Percentiles rank a stretch among this genome's conserved stretches.
phyloP scores from a whole-genome alignment of 2,888 invertebrate species.

The Chrysotoxum bicinctum region DNA sequence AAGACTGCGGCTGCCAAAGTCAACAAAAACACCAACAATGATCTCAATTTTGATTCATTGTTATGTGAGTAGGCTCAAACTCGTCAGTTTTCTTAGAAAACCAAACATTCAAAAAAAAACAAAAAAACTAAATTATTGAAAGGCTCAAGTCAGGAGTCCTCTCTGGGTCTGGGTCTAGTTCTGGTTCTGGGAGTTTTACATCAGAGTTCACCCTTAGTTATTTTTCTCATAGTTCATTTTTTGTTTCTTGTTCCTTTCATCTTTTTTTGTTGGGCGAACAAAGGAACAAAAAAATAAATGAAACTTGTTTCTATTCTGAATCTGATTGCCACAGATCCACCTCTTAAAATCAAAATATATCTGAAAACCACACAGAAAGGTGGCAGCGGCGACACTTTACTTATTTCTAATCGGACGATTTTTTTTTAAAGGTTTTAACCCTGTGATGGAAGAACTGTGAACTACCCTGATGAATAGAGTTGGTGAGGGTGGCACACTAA shows the following conservation, averaged over 20 bases:
- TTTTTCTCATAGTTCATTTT: slow-evolving; percentile 13
- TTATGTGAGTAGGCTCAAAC: slow-evolving; percentile 65
- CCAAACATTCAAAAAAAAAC: slow-evolving; percentile 11
- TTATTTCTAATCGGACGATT: not conserved
- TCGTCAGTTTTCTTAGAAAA: slow-evolving; percentile 60
- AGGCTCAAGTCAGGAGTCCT: not conserved
- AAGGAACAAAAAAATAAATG: slow-evolving; percentile 30
- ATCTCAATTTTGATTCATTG: slow-evolving; percentile 70
- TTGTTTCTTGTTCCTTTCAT: slow-evolving; percentile 28
- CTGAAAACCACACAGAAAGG: slow-evolving; percentile 41
- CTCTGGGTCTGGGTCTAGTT: no score
- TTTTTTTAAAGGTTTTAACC: slow-evolving; percentile 9
- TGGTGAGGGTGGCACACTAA: slow-evolving; percentile 27
- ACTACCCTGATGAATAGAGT: not conserved
- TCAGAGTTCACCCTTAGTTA: slow-evolving; percentile 22
- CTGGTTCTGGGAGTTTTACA: slow-evolving; percentile 62
- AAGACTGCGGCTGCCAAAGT: slow-evolving; percentile 67
- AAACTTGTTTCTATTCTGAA: slow-evolving; percentile 62
- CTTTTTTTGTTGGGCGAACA: slow-evolving; percentile 32
- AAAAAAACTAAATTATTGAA: slow-evolving; percentile 49
- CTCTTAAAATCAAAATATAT: slow-evolving; percentile 65
- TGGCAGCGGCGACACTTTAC: slow-evolving; percentile 61
- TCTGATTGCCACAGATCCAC: slow-evolving; percentile 70
- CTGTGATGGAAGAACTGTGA: not conserved
- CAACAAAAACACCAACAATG: slow-evolving; percentile 67